phyloP scores from a whole-genome alignment of 2,888 invertebrate genomes.

The Eupithecia vulgata region DNA sequence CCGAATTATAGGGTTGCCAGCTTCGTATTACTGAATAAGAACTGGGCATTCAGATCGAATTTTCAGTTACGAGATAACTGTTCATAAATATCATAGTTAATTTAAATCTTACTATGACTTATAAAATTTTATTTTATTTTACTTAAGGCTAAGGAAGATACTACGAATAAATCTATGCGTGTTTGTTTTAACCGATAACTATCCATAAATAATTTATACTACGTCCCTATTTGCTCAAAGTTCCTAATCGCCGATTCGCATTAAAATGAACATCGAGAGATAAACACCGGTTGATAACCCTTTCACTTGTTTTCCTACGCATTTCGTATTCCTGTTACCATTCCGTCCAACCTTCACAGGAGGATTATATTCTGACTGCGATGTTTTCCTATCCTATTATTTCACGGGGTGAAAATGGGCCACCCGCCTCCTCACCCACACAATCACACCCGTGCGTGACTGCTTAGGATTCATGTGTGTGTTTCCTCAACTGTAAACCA shows the following conservation, averaged over 20 bases:
- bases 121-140: background rate
- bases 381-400: slow-evolving; percentile 85
- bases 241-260: slow-evolving; percentile 44
- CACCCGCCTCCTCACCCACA: slow-evolving; percentile 76
- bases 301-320: slow-evolving; percentile 79
- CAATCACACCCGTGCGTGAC: slow-evolving; percentile 63
- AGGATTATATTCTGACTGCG: slow-evolving; percentile 83
- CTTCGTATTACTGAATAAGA: background rate
- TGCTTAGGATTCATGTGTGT: slow-evolving; percentile 60
- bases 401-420: slow-evolving; percentile 83
- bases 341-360: slow-evolving; percentile 80
- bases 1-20: slow-evolving; percentile 70
- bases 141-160: background rate
- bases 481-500: slow-evolving; percentile 81
- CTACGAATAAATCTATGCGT: background rate
- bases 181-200: slow-evolving; percentile 6
- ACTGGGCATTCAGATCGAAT: background rate
- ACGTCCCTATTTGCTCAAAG: slow-evolving; percentile 27
- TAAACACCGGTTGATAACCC: slow-evolving; percentile 76
- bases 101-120: background rate
- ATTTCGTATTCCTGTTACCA: slow-evolving; percentile 83
- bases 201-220: slow-evolving; percentile 21
- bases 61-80: background rate
- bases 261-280: slow-evolving; percentile 68
- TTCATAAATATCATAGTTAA: no score